phyloP scores from a whole-genome alignment of 2,797 vertebrate genomes.

The Helicolenus hilgendorfi region DNA sequence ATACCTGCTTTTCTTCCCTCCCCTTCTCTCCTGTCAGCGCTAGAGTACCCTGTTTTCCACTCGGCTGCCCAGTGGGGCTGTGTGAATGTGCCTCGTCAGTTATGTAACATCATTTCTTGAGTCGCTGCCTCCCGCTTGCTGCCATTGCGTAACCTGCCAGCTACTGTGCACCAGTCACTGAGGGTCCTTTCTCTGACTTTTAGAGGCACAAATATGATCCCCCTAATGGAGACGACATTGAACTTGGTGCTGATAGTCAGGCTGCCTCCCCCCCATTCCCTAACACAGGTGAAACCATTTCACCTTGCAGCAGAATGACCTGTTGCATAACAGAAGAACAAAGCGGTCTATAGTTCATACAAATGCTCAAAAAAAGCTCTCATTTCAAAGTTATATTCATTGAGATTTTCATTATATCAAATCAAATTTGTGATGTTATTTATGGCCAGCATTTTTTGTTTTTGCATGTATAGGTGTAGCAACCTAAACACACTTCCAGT shows the following conservation, averaged over 20 bases:
- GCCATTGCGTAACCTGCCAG: conserved; percentile 78
- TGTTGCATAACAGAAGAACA: conserved; percentile 62
- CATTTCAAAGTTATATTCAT: neutral
- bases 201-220: conserved; percentile 78
- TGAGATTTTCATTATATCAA: neutral
- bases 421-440: neutral
- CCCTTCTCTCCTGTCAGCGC: conserved; percentile 17
- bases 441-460: neutral
- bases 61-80: conserved; percentile 70
- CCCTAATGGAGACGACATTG: conserved; percentile 69
- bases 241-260: conserved; percentile 56
- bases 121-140: conserved; percentile 67
- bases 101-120: conserved; percentile 87
- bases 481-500: neutral
- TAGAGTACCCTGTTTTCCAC: conserved; percentile 76
- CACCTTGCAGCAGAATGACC: conserved; percentile 34
- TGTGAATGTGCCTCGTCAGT: conserved; percentile 78
- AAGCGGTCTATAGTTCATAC: conserved; percentile 1
- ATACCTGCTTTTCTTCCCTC: conserved; percentile 12
- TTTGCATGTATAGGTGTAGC: neutral
- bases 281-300: conserved; percentile 58
- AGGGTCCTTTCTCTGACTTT: conserved; percentile 63
- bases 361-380: no score
- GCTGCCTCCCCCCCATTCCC: neutral
- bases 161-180: conserved; percentile 52